These are phyloP conservation scores for Stichopus horrens DNA, from an alignment of 53 echinoderm and acorn worm species.

Conservation along the genomic window DNA sequence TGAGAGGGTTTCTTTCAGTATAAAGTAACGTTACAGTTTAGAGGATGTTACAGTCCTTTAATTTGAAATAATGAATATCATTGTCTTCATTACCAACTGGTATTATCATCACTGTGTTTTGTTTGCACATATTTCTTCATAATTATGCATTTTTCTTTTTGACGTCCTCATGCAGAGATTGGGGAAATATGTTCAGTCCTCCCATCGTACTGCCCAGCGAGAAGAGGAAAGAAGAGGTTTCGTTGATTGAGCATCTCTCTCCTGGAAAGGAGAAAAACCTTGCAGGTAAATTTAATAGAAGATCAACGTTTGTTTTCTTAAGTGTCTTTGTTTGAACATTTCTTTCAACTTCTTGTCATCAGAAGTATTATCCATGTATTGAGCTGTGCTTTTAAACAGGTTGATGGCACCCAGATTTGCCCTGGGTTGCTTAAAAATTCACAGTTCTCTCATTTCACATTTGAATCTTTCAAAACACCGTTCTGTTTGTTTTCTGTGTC, in stretches of 20 bases:
- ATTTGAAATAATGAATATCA: not conserved
- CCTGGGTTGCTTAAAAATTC: too few relatives aligned
- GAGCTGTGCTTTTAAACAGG: too few relatives aligned
- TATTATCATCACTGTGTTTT: not conserved
- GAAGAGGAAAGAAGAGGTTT: conserved; percentile 65
- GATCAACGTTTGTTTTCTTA: not conserved
- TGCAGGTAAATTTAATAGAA: conserved; percentile 55
- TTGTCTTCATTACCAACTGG: not conserved
- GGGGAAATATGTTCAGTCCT: conserved; percentile 90
- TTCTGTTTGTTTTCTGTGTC: not conserved
- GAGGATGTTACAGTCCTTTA: too few relatives aligned
- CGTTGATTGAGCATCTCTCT: conserved; percentile 64
- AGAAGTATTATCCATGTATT: too few relatives aligned
- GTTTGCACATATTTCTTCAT: not conserved
- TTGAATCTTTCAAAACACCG: too few relatives aligned
- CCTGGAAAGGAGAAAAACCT: conserved; percentile 70
- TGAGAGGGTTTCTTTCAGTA: too few relatives aligned
- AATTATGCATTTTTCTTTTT: not conserved
- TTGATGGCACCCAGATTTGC: too few relatives aligned
- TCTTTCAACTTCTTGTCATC: not conserved
- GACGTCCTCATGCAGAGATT: conserved; percentile 61
- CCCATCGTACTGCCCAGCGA: conserved; percentile 93
- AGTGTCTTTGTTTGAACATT: not conserved
- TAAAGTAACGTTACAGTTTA: too few relatives aligned
- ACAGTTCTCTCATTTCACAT: too few relatives aligned